These are phyloP conservation scores for Oceanodroma tethys DNA, from an alignment of 2,113 vertebrate genomes.

Conservation along the genomic window DNA sequence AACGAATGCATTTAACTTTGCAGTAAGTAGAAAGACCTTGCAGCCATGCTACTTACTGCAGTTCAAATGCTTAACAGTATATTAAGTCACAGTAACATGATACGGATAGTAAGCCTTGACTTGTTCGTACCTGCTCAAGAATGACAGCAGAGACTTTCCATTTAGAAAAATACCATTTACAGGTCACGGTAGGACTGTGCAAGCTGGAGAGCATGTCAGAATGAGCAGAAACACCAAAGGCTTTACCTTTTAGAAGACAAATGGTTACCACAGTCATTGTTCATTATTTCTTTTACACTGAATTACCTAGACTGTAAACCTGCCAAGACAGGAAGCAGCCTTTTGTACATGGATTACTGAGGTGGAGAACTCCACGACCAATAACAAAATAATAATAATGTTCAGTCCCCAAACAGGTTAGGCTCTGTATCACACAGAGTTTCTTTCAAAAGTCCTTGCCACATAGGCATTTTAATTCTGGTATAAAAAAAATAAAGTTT, in stretches of 20 bases:
- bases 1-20: background rate
- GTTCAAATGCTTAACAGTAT: background rate
- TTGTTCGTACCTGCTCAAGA: background rate
- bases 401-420: background rate
- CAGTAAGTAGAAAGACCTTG: background rate
- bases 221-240: background rate
- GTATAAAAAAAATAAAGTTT: background rate
- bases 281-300: background rate
- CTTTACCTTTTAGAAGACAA: background rate
- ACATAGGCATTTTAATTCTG: background rate
- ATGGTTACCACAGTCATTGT: background rate
- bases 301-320: background rate
- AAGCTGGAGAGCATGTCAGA: background rate
- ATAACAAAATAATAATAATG: background rate
- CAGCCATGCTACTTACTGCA: background rate
- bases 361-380: accelerated
- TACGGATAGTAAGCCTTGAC: background rate
- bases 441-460: background rate
- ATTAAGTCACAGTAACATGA: background rate
- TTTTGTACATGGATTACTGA: background rate
- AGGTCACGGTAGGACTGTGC: background rate
- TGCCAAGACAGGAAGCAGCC: background rate
- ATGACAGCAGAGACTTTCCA: background rate
- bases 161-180: background rate
- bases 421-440: background rate